Percentiles rank a stretch among this genome's conserved stretches.
Conservation (phyloP, 2,113 vertebrate species). For the Cynopterus brachyotis region DNA sequence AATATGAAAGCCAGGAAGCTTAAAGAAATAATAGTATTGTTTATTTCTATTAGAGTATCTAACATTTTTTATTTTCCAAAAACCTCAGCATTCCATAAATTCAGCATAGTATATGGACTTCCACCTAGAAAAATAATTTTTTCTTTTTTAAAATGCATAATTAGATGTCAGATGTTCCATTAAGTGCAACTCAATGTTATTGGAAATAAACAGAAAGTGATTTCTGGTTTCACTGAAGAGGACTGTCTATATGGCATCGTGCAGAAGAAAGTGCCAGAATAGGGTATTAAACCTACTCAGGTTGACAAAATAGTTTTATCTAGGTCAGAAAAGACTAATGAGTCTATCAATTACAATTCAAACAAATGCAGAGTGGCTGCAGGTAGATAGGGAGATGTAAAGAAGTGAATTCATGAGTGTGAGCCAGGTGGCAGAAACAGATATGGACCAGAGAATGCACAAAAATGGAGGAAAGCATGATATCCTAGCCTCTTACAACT, state of each 20-base stretch:
- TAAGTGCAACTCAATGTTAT: background rate
- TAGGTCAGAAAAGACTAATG: background rate
- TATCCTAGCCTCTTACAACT: background rate
- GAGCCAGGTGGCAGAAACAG: background rate
- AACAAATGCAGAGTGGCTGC: background rate
- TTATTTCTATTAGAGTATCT: background rate
- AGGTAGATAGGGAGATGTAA: too few species aligned
- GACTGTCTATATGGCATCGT: background rate
- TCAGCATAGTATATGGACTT: background rate
- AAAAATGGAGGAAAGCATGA: background rate
- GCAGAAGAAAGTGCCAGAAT: background rate
- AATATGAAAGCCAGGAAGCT: background rate
- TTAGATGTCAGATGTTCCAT: background rate
- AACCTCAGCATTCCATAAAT: background rate
- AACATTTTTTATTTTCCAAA: background rate
- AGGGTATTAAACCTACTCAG: background rate
- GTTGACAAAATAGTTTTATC: background rate
- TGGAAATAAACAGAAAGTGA: conserved; percentile 15
- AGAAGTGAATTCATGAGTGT: background rate
- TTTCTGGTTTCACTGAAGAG: background rate
- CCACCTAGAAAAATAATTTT: background rate
- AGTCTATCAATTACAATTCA: background rate
- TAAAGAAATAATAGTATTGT: background rate
- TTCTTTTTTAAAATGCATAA: background rate
- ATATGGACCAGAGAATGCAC: rapidly evolving